Conservation (phyloP, 2,888 invertebrate genomes). For the Ophion slaviceki region DNA sequence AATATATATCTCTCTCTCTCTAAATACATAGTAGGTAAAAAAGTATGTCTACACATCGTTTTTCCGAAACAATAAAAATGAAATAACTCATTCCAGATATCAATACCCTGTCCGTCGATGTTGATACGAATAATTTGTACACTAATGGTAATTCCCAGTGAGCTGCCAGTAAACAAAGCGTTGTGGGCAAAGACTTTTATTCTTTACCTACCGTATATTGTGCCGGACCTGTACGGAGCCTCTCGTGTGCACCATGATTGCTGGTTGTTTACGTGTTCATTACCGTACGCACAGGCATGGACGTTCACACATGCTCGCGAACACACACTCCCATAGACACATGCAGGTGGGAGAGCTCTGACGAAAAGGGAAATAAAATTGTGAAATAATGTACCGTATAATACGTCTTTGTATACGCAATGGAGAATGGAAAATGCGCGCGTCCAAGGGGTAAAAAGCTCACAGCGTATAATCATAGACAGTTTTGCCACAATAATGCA, state of each 20-base stretch:
- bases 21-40: no score
- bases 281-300: conserved; percentile 58
- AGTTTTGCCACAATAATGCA: background rate
- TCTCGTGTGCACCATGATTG: conserved; percentile 71
- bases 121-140: background rate
- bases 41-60: no score
- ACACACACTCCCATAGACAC: background rate
- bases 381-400: background rate
- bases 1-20: no score
- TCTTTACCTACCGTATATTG: background rate
- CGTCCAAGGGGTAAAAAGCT: background rate
- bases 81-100: background rate
- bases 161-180: background rate
- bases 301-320: conserved; percentile 24
- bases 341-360: background rate
- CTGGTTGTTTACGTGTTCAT: conserved; percentile 74
- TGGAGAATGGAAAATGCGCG: background rate
- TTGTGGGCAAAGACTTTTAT: background rate
- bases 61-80: no score
- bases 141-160: background rate
- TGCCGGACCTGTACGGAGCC: background rate
- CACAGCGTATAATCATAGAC: background rate
- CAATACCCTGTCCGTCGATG: background rate
- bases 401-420: background rate
- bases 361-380: conserved; percentile 1